Base-by-base conservation (phyloP, 2,888 invertebrate species). In the Sipha maydis region DNA sequence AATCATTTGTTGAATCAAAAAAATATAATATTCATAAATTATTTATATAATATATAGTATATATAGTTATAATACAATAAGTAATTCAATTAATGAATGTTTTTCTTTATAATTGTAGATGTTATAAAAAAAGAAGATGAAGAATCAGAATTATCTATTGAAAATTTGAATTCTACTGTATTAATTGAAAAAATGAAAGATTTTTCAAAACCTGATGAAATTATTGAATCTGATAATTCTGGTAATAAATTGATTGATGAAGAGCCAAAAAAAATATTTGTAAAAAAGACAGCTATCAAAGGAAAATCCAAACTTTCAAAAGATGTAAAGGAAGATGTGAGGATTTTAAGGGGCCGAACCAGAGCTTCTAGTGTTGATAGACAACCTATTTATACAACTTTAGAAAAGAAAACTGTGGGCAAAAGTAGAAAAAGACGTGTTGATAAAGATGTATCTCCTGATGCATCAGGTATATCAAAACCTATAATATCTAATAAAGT, bases 391-490 rank as follows among this genome's bases (percentile, higher is more conserved):
- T 17, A 48, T 61, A 9, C 14, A 48, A 3, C 14, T 48, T 48
- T 34, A 1, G n/a, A 28, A 25, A 48, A 67, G 54, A 76, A 76
- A 61, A 28, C 67, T 9, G 48, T 67, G 11, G 48, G 61, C 25
- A 85, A 69, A 11, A 77, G 61, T 48, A 67, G 77, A n/a, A 85
- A 85, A 85, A 85, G 77, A 69, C 28, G 48, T 14, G 41, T 77
- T 4, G 76, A 69, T 14, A 48, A 48, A 48, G 48, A 48, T 48
- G 14, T 48, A 11, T 48, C 48, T 2, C 48, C 48, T 1, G 48
- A 14, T 78, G 25, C 11, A 41, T 25, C 41, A 17, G 61, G 34
- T 1, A n/a, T 8, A 48, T 67, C 17, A 19, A 77, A 61, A 41
- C 11, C 67, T 17, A 56, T 48, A 31, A 67, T 77, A 7, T 38